phyloP scores from a whole-genome alignment of 1,140 invertebrate genomes.

The Samia ricini region DNA sequence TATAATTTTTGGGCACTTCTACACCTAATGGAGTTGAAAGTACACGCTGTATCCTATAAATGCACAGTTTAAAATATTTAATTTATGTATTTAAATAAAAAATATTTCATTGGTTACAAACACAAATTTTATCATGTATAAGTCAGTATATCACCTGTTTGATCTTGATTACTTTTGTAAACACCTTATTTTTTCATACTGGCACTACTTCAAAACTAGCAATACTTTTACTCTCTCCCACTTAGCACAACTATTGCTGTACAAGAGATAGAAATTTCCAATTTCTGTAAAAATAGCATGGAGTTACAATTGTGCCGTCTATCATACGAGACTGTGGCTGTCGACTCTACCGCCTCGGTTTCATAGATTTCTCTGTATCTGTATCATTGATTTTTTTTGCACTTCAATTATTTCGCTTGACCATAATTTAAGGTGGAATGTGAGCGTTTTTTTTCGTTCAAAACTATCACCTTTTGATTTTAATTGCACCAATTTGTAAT shows the following conservation, averaged over 20 bases:
- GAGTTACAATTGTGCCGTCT: conserved; percentile 46
- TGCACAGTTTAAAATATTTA: background rate
- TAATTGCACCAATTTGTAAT: background rate
- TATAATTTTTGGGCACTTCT: background rate
- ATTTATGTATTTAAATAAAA: background rate
- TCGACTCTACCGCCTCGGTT: conserved; percentile 63
- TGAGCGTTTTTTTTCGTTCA: conserved; percentile 50
- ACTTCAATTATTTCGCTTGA: conserved; percentile 52
- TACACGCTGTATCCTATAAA: background rate
- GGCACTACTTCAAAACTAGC: background rate
- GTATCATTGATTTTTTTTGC: conserved; percentile 51
- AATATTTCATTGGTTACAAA: background rate
- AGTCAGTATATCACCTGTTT: background rate
- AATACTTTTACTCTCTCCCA: background rate
- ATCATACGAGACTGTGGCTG: conserved; percentile 52
- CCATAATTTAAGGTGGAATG: conserved; percentile 41
- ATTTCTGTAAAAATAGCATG: conserved; percentile 70
- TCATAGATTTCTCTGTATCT: conserved; percentile 39
- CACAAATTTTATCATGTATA: background rate
- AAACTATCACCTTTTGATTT: conserved; percentile 60
- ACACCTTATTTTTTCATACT: background rate
- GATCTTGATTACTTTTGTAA: background rate
- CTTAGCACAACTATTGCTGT: background rate
- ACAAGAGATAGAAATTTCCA: conserved; percentile 47
- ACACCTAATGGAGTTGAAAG: background rate